Conservation (phyloP, 2,113 vertebrate genomes). For the Podiceps cristatus region DNA sequence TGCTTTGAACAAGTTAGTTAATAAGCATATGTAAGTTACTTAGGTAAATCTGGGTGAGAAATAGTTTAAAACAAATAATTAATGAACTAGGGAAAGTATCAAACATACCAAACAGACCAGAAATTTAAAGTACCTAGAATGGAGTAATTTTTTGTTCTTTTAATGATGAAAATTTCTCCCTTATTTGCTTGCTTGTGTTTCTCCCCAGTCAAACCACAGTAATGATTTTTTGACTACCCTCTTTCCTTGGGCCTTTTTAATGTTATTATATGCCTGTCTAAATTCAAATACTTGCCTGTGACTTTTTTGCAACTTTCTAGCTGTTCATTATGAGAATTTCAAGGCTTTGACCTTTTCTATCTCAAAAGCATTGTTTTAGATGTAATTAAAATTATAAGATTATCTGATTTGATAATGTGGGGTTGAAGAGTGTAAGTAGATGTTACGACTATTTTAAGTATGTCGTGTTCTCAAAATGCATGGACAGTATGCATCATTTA, state of each 20-base stretch:
- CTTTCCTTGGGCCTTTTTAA: neutral
- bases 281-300: neutral
- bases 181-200: neutral
- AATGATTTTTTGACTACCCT: neutral
- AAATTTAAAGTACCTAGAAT: neutral
- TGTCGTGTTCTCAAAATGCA: neutral
- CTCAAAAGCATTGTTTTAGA: neutral
- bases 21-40: neutral
- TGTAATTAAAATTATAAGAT: neutral
- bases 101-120: neutral
- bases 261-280: neutral
- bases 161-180: neutral
- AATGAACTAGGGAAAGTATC: neutral
- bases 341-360: neutral
- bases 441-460: neutral
- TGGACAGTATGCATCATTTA: neutral
- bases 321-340: neutral
- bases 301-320: neutral
- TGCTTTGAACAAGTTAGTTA: neutral
- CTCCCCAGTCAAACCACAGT: neutral
- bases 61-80: neutral
- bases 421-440: neutral
- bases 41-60: neutral
- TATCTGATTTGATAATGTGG: neutral
- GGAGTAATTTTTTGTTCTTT: neutral